These are phyloP conservation scores for Spisula solida DNA, from an alignment of 2,888 invertebrate species.

Conservation along the genomic window DNA sequence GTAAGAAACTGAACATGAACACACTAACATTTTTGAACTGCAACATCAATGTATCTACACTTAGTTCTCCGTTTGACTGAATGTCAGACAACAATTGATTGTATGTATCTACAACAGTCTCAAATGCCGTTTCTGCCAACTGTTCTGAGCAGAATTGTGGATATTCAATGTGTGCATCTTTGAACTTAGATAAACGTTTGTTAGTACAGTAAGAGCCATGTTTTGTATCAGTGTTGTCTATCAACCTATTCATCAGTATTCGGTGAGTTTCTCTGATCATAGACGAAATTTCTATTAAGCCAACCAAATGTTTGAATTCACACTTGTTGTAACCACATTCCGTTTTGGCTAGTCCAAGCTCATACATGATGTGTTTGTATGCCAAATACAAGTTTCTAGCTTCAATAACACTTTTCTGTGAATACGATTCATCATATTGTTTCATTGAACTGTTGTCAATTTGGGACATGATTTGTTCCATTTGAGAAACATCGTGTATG, in stretches of 20 bases:
- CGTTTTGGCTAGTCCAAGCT: neutral
- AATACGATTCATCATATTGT: neutral
- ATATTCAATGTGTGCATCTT: neutral
- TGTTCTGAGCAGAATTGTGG: constrained; percentile 1
- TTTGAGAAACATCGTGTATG: constrained; percentile 5
- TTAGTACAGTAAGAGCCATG: constrained; percentile 35
- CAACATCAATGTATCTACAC: neutral
- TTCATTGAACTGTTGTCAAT: neutral
- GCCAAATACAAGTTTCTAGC: constrained; percentile 43
- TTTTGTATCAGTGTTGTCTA: neutral
- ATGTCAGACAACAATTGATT: constrained; percentile 19
- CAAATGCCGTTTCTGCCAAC: neutral
- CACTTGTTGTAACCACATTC: neutral
- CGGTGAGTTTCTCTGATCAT: constrained; percentile 27
- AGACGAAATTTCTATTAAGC: constrained; percentile 32
- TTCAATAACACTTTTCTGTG: constrained; percentile 23
- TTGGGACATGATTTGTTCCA: neutral
- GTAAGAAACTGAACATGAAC: constrained; percentile 42
- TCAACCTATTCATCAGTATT: constrained; percentile 36
- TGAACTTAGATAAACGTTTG: neutral
- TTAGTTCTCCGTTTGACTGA: neutral
- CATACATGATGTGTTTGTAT: constrained; percentile 27
- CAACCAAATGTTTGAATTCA: neutral
- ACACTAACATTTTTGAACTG: constrained; percentile 36
- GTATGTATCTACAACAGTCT: constrained; percentile 24